Base-by-base conservation (phyloP, 1,140 invertebrate genomes). In the Galleria mellonella region DNA sequence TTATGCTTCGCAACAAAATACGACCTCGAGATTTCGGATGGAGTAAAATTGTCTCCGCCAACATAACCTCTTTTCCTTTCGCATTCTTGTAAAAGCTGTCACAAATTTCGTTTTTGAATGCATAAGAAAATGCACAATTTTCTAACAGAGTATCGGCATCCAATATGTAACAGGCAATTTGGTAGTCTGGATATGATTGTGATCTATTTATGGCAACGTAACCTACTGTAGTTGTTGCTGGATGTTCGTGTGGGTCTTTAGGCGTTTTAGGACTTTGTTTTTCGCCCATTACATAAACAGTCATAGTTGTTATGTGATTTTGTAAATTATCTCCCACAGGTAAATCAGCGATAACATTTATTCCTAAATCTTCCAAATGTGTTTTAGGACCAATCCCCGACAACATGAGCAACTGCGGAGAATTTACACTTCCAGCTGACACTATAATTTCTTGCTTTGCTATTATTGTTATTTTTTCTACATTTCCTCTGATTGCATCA, bases 321-420 rank as follows among this genome's bases (percentile, higher is more conserved):
- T 91, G 91, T 6, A 94, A 71, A 72, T 93, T 93, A 39, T 88
- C 75, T 0, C 93, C 93, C 2, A 94, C 93, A 0, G 90, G 90
- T 12, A 93, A 72, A 62, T 94, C 87, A 11, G 89, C 84, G 4
- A 88, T 67, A 0, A 92, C 87, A 0, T 77, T 72, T 0, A 94
- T 90, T 0, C 88, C 88, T 0, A 92, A 65, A 3, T 89, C 70
- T 27, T 86, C 72, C 43, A 67, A 71, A 57, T 92, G 88, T 7
- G 88, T 63, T 36, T 76, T 86, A 1, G 91, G 90, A 10, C 92
- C 91, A 9, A 93, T 87, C 12, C 92, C 92, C 4, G 91, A 92
- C 0, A 92, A 69, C 68, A 93, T 84, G 1, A 94, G 74, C 1
- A 94, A 47, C 45, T 91, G 89, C 0, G 91, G 89, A 0, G 89